These are phyloP conservation scores for Rhinichthys klamathensis DNA, from an alignment of 2,113 vertebrate genomes.

Conservation along the genomic window DNA sequence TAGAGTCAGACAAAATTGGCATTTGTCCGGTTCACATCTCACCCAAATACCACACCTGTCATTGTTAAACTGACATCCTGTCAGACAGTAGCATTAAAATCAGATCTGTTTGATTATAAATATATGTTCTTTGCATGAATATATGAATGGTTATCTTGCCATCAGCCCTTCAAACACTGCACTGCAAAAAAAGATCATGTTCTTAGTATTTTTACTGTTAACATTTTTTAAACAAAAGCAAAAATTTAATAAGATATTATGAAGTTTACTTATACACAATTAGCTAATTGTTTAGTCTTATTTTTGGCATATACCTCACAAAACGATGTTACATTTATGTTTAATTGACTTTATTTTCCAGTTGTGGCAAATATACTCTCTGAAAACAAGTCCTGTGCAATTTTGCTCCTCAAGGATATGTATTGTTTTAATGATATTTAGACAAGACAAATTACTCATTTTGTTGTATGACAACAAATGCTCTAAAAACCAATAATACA, in stretches of 20 bases:
- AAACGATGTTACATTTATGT: neutral
- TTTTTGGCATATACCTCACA: neutral
- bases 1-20: constrained; percentile 79
- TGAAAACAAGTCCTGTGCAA: neutral
- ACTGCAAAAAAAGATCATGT: neutral
- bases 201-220: neutral
- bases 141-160: neutral
- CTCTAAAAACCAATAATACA: neutral
- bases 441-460: neutral
- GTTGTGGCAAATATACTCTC: neutral
- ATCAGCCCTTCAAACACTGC: neutral
- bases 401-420: neutral
- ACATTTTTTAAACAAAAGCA: neutral
- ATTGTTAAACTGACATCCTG: constrained; percentile 82
- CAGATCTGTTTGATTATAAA: constrained; percentile 75
- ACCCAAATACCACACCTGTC: constrained; percentile 86
- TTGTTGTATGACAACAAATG: neutral
- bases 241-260: neutral
- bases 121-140: constrained; percentile 33
- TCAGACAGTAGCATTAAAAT: constrained; percentile 67
- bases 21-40: constrained; percentile 82
- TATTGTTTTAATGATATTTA: neutral
- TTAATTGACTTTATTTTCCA: neutral
- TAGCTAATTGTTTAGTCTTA: neutral
- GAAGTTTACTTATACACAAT: neutral